These are phyloP conservation scores for Torymus tubicola DNA, from an alignment of 2,888 invertebrate genomes.

Conservation along the genomic window DNA sequence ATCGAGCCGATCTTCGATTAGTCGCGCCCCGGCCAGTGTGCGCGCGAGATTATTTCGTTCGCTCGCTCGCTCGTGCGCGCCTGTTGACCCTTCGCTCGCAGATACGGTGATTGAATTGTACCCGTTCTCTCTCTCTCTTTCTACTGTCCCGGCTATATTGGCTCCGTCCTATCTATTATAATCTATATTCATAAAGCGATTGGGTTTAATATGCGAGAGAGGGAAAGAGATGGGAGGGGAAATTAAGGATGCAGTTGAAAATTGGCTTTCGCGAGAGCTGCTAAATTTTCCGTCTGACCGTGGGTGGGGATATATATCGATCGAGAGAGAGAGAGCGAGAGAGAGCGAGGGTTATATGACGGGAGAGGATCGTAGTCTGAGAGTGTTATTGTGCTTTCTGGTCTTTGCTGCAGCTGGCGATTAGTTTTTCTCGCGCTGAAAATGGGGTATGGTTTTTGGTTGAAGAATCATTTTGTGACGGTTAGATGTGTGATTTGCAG, in stretches of 20 bases:
- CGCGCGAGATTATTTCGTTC: slow-evolving; percentile 41
- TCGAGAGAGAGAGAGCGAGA: too few relatives aligned
- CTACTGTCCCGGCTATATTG: slow-evolving; percentile 1
- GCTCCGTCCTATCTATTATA: slow-evolving; percentile 19
- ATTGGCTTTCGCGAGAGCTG: slow-evolving; percentile 12
- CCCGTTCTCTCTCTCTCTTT: background rate
- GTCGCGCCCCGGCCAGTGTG: slow-evolving; percentile 8
- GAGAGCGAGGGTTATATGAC: too few relatives aligned
- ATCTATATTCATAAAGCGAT: slow-evolving; percentile 49
- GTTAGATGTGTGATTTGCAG: too few relatives aligned
- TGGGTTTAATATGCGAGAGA: slow-evolving; percentile 23
- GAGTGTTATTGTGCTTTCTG: too few relatives aligned
- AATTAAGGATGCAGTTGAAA: slow-evolving; percentile 33
- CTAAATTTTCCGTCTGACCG: slow-evolving; percentile 1
- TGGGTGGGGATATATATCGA: too few relatives aligned
- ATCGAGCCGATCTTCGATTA: slow-evolving; percentile 46
- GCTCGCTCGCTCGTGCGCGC: background rate
- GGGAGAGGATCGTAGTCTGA: too few relatives aligned
- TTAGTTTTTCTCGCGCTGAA: too few relatives aligned
- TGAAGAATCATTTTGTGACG: too few relatives aligned
- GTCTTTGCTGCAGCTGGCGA: too few relatives aligned
- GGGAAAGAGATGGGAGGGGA: slow-evolving; percentile 44
- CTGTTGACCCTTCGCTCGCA: slow-evolving; percentile 40
- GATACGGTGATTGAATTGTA: slow-evolving; percentile 50
- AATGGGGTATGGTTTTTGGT: too few relatives aligned